Evolutionary conservation across 2,888 invertebrate genomes (phyloP).

Genomic region (Molorchus minor): DNA sequence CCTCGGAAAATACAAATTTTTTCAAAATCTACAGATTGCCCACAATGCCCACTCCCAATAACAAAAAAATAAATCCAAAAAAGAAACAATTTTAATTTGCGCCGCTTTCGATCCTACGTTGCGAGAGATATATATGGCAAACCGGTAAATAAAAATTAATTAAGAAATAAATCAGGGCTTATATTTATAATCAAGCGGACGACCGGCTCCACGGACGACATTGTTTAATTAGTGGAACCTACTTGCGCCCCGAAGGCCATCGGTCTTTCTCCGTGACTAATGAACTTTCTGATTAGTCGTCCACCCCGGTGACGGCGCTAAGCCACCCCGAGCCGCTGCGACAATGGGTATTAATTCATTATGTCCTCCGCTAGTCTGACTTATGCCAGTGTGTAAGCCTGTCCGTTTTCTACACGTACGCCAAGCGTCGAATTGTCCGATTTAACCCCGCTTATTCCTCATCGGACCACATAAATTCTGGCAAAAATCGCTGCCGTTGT

Average conservation of each 20-base stretch:
- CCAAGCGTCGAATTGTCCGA: constrained; percentile 28
- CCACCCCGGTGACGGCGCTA: constrained; percentile 33
- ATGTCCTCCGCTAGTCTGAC: constrained; percentile 41
- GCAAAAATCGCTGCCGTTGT: no score
- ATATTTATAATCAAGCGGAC: constrained; percentile 21
- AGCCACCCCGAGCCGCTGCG: constrained; percentile 46
- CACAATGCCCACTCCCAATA: no score
- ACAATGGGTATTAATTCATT: constrained; percentile 62
- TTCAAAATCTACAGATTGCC: no score
- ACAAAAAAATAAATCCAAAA: no score
- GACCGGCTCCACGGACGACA: constrained; percentile 46
- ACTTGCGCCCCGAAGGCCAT: constrained; percentile 58
- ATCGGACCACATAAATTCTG: constrained; percentile 18
- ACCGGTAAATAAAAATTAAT: constrained; percentile 26
- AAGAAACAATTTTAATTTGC: neutral
- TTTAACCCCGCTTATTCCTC: constrained; percentile 23
- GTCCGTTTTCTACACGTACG: constrained; percentile 29
- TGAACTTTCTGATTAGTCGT: constrained; percentile 62
- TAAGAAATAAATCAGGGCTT: constrained; percentile 28
- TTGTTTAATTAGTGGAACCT: constrained; percentile 61
- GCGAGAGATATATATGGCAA: constrained; percentile 16
- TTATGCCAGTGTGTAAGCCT: constrained; percentile 10
- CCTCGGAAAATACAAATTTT: no score
- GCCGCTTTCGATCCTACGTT: neutral
- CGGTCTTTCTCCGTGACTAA: constrained; percentile 63